phyloP scores from a whole-genome alignment of 64 coral and sea anemone genomes.

The Astreopora myriophthalma region DNA sequence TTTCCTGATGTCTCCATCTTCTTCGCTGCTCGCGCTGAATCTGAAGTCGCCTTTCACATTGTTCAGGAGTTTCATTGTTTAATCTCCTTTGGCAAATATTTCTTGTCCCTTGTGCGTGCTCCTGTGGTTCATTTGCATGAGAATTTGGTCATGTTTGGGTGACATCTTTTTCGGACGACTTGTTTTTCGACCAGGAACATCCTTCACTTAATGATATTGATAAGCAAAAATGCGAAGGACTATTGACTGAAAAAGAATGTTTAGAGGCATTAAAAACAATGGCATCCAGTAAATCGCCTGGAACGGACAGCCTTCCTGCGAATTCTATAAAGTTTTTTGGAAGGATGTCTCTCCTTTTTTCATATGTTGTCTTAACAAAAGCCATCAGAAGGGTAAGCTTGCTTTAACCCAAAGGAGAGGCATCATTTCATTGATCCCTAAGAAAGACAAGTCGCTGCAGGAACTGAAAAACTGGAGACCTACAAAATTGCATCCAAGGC shows the following conservation, averaged over 20 bases:
- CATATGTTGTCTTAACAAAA: slow-evolving; percentile 5
- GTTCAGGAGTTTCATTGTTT: too few relatives aligned
- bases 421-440: background rate
- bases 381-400: background rate
- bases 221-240: background rate
- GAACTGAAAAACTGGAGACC: slow-evolving; percentile 5
- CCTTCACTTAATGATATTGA: background rate
- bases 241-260: background rate
- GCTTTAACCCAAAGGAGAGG: background rate
- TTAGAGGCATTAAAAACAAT: background rate
- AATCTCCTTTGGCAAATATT: too few relatives aligned
- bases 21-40: too few relatives aligned
- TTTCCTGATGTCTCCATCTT: too few relatives aligned
- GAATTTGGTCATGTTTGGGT: too few relatives aligned
- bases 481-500: slow-evolving; percentile 30
- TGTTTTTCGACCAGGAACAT: too few relatives aligned
- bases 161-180: too few relatives aligned
- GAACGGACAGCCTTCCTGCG: background rate
- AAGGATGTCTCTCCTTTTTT: background rate
- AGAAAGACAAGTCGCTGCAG: background rate
- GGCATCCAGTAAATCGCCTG: background rate
- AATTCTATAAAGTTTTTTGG: background rate
- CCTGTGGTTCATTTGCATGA: too few relatives aligned
- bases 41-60: too few relatives aligned
- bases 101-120: too few relatives aligned